Conservation (phyloP, 2,797 vertebrate species). For the Sternarchorhynchus goeldii region DNA sequence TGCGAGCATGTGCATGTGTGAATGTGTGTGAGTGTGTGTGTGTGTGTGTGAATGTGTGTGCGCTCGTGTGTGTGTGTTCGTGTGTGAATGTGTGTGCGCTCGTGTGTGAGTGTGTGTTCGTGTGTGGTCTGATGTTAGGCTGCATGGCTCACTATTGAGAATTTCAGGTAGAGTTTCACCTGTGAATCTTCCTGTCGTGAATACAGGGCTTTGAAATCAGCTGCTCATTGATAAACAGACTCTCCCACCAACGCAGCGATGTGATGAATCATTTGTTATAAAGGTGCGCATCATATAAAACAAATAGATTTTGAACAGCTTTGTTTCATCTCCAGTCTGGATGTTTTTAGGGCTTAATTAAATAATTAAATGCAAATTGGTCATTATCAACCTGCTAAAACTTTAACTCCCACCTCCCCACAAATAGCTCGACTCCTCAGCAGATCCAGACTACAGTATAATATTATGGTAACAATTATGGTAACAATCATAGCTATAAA, state of each 20-base stretch:
- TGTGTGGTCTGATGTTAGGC: too few species aligned
- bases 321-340: background rate
- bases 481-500: background rate
- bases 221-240: too few species aligned
- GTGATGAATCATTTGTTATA: background rate
- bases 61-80: too few species aligned
- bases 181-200: constrained; percentile 4
- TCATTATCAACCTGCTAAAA: background rate
- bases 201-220: too few species aligned
- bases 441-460: too few species aligned
- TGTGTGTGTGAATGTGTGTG: too few species aligned
- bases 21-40: background rate
- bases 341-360: background rate
- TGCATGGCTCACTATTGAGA: background rate
- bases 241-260: background rate
- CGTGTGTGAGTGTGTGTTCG: background rate
- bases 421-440: background rate
- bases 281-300: background rate
- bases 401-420: background rate
- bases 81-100: too few species aligned
- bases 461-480: too few species aligned
- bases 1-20: too few species aligned
- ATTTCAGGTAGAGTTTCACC: background rate
- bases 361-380: background rate
- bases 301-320: background rate